These are phyloP conservation scores for Sturnus vulgaris DNA, from an alignment of 2,113 vertebrate species.

Conservation along the genomic window DNA sequence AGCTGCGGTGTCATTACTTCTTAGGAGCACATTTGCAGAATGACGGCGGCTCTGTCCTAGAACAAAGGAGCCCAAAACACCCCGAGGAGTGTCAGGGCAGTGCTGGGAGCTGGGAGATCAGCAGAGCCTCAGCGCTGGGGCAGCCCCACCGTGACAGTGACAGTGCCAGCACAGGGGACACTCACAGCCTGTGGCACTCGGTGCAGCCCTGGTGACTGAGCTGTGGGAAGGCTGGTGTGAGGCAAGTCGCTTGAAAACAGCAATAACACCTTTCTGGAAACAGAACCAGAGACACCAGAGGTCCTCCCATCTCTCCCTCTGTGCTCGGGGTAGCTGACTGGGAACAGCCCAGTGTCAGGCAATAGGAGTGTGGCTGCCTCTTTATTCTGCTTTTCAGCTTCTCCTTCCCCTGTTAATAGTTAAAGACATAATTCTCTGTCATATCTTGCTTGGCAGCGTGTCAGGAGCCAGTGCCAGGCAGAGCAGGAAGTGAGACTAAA, in stretches of 20 bases:
- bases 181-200: rapidly evolving
- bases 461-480: constrained; percentile 23
- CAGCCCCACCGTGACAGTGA: rapidly evolving
- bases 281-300: background rate
- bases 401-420: background rate
- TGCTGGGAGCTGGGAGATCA: background rate
- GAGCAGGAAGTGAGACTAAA: constrained; percentile 14
- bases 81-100: background rate
- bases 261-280: background rate
- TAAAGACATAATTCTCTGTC: background rate
- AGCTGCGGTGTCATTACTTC: background rate
- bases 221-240: background rate
- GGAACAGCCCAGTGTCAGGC: background rate
- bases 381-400: background rate
- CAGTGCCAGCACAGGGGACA: background rate
- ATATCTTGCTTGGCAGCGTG: background rate
- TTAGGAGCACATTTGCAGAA: background rate
- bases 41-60: background rate
- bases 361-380: background rate
- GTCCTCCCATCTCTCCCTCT: background rate
- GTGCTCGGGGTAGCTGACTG: rapidly evolving
- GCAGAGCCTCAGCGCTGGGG: rapidly evolving
- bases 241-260: background rate
- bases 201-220: background rate
- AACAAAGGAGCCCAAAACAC: background rate